Percentiles rank a stretch among this genome's conserved stretches.
Conservation (phyloP, 2,888 invertebrate genomes). For the Pimpla rufipes region DNA sequence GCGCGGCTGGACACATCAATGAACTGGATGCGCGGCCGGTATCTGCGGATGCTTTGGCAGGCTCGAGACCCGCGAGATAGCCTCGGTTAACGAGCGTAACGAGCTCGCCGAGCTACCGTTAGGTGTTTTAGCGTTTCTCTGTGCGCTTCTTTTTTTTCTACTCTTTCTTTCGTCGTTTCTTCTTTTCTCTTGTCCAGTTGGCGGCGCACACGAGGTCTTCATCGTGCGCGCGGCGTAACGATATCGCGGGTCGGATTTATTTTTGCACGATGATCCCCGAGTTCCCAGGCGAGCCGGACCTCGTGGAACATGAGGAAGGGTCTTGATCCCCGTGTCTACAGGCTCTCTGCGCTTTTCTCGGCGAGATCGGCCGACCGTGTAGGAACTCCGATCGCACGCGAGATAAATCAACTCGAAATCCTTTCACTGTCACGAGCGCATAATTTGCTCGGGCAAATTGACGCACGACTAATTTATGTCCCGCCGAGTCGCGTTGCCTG, state of each 20-base stretch:
- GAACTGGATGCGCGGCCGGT: constrained; percentile 31
- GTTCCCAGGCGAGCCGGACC: constrained; percentile 10
- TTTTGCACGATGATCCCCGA: constrained; percentile 1
- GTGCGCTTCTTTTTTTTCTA: constrained; percentile 71
- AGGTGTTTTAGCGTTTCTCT: constrained; percentile 75
- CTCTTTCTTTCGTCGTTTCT: neutral
- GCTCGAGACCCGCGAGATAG: constrained; percentile 69
- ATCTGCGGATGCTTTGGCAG: constrained; percentile 65
- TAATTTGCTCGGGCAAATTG: neutral
- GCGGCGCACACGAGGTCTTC: constrained; percentile 50
- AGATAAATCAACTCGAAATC: neutral
- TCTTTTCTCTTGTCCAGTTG: neutral
- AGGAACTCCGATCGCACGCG: neutral
- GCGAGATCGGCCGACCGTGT: neutral
- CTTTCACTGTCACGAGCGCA: neutral
- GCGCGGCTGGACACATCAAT: constrained; percentile 31
- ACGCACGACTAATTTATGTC: neutral
- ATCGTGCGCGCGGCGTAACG: constrained; percentile 43
- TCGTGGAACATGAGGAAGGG: neutral
- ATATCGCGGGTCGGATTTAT: constrained; percentile 17
- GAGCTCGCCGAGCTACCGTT: constrained; percentile 76
- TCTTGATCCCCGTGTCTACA: neutral
- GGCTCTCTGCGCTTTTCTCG: neutral
- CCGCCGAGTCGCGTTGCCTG: neutral
- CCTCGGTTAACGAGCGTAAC: constrained; percentile 72